Base-by-base conservation (phyloP, 92 coral and sea anemone genomes). In the Phenganax marumi region DNA sequence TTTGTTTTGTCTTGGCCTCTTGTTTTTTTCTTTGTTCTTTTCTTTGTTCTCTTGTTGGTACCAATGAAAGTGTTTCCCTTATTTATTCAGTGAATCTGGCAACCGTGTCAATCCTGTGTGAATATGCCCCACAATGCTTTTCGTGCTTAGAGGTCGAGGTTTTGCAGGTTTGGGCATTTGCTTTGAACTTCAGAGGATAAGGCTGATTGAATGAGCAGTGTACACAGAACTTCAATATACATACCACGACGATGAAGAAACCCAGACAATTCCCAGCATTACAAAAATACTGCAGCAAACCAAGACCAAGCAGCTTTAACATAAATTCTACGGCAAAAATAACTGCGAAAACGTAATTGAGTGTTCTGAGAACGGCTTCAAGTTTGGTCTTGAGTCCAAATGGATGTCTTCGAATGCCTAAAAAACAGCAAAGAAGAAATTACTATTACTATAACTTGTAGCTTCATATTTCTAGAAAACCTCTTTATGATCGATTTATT, bases 191-290 rank as follows among this genome's bases (percentile, higher is more conserved):
- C n/a, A n/a, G n/a, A n/a, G n/a, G n/a, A n/a, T n/a, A n/a, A n/a
- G n/a, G n/a, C n/a, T n/a, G n/a, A n/a, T n/a, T n/a, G n/a, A n/a
- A 7, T 8, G 0, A 73, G 25, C 12, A 16, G 8, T 13, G 19
- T 26, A 7, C 9, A 6, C 19, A 54, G n/a, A 18, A 43, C 13
- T 12, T 63, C 21, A 54, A 47, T 25, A 17, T 39, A 91, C 97
- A 90, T 91, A 93, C 98, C 63, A 86, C 92, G 5, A 95, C 97
- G 49, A 95, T 95, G 4, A 92, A 76, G 66, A 92, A 90, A 70
- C 92, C 98, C 65, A 95, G 68, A 65, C 98, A 95, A 74, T 95
- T 95, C 98, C 98, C 92, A 21, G 88, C 79, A 79, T 92, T 91
- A 87, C 86, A 90, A 84, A 95, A 92, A 84, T 92, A 95, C 0